These are phyloP conservation scores for Seriola dumerili DNA, from an alignment of 2,113 vertebrate species.

Conservation along the genomic window DNA sequence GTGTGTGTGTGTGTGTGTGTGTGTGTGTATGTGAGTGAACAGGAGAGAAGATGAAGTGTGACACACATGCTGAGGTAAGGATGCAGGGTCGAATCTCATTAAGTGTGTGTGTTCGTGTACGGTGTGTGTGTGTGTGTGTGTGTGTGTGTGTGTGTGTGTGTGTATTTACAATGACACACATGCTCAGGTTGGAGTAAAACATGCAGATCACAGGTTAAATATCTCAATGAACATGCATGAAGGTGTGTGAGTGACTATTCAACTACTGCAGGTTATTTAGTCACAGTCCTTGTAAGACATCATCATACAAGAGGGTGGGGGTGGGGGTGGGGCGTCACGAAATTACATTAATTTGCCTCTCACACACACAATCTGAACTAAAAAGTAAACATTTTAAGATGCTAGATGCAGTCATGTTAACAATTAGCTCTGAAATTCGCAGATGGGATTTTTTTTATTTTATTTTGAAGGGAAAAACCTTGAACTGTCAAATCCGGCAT, in stretches of 20 bases:
- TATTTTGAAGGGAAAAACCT: background rate
- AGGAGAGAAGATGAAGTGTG: constrained; percentile 11
- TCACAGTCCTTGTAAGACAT: background rate
- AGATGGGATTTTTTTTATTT: background rate
- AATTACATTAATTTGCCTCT: background rate
- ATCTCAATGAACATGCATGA: background rate
- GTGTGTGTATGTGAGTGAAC: background rate
- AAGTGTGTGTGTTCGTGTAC: background rate
- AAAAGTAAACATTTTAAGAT: background rate
- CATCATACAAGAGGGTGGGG: background rate
- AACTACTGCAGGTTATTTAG: background rate
- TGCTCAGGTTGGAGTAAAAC: background rate
- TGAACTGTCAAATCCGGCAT: background rate
- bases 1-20: constrained; percentile 7
- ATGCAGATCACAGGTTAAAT: background rate
- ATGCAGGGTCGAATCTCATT: constrained; percentile 40
- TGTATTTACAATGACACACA: background rate
- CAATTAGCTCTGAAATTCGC: too few relatives aligned
- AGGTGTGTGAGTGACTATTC: background rate
- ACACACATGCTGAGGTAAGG: constrained; percentile 56
- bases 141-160: background rate
- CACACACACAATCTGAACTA: background rate
- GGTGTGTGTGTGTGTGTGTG: background rate
- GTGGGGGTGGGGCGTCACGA: too few relatives aligned
- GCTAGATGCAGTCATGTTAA: background rate